A percentile compares a stretch with the other conserved stretches of the same genome.
Evolutionary conservation across 2,888 invertebrate species (phyloP).

Genomic region (Drosophila neotestacea): DNA sequence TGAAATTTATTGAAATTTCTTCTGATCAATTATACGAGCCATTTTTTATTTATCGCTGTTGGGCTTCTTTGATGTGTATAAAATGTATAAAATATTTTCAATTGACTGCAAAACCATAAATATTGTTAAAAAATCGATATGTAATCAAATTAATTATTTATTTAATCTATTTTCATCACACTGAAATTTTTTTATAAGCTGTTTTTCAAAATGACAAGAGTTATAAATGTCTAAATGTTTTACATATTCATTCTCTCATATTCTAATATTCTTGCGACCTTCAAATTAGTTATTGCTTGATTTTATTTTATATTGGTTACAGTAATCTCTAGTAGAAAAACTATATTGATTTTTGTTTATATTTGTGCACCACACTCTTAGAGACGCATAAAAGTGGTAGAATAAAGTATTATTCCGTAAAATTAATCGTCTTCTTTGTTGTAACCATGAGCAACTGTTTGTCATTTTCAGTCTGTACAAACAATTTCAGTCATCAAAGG

Average conservation of each 20-base stretch:
- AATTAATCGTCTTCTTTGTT: neutral
- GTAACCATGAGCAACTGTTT: neutral
- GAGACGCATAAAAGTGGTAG: neutral
- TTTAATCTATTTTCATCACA: neutral
- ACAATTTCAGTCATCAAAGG: no score
- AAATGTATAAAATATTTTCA: neutral
- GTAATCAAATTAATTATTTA: neutral
- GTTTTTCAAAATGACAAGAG: neutral
- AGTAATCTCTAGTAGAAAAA: no score
- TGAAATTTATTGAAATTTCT: constrained; percentile 6
- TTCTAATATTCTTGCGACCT: no score
- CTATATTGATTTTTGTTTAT: no score
- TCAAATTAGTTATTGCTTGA: no score
- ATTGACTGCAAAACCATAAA: neutral
- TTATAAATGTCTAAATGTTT: no score
- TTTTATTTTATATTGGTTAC: no score
- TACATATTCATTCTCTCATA: no score
- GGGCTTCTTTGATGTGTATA: constrained; percentile 1
- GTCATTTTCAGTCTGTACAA: neutral
- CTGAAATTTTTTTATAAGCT: neutral
- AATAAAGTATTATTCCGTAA: no score
- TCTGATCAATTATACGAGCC: neutral
- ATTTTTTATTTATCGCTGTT: neutral
- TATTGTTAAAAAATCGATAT: neutral
- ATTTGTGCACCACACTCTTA: no score